A percentile compares a stretch with the other conserved stretches of the same genome.
Evolutionary conservation across 2,888 invertebrate genomes (phyloP).

Genomic region (Drosophila crucigera): DNA sequence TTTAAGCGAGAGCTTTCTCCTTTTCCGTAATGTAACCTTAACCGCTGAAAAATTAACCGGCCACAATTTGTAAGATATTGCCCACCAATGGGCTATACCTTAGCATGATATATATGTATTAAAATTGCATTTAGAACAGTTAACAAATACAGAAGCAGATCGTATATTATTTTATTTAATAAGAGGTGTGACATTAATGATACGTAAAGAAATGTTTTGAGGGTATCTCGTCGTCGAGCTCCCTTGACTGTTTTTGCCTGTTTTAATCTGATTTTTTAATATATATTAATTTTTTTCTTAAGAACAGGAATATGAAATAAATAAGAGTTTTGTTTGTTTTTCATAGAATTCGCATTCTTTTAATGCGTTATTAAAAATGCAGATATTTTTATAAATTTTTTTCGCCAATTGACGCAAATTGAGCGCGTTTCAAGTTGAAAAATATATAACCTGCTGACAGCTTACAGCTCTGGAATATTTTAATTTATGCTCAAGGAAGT

Average conservation of each 20-base stretch:
- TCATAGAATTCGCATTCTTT: constrained; percentile 63
- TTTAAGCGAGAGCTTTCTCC: background rate
- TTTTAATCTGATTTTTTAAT: constrained; percentile 1
- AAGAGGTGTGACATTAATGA: background rate
- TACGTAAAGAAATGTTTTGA: background rate
- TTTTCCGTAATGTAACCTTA: background rate
- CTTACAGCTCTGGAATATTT: constrained; percentile 51
- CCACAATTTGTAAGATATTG: background rate
- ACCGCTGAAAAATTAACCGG: no score
- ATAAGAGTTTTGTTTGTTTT: constrained; percentile 47
- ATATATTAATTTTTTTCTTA: constrained; percentile 4
- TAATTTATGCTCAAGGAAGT: constrained; percentile 69
- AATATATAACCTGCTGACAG: constrained; percentile 8
- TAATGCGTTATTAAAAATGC: constrained; percentile 60
- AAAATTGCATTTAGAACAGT: background rate
- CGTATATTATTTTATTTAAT: background rate
- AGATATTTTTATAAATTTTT: constrained; percentile 21
- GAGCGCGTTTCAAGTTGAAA: constrained; percentile 15
- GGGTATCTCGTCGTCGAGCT: background rate
- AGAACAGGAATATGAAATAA: constrained; percentile 54
- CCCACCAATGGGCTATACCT: background rate
- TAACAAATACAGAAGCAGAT: background rate
- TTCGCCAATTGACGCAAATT: constrained; percentile 70
- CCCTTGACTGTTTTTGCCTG: constrained; percentile 21
- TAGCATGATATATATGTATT: background rate